Conservation (phyloP, 2,888 invertebrate genomes). For the Lycocerus yunnanus region DNA sequence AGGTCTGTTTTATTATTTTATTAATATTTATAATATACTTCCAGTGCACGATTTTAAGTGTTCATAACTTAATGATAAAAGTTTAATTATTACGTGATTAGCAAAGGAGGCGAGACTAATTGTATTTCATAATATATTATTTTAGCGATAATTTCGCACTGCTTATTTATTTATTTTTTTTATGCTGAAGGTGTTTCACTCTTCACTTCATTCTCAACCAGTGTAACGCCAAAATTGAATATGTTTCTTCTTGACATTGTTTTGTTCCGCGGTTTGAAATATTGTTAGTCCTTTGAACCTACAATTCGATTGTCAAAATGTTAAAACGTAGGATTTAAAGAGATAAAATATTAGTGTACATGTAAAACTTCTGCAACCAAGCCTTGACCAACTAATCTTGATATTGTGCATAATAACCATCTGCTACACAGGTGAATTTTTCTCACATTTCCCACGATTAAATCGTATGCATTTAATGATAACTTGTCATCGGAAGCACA, state of each 20-base stretch:
- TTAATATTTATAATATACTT: neutral
- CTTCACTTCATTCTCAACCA: neutral
- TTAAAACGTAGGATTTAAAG: neutral
- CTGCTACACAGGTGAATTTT: neutral
- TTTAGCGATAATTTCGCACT: neutral
- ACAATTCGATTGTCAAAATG: neutral
- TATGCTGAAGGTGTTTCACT: neutral
- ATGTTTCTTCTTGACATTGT: too few species aligned
- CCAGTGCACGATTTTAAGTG: neutral
- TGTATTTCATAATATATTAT: neutral
- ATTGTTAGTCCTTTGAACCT: neutral
- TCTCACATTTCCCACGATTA: neutral
- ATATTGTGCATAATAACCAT: neutral
- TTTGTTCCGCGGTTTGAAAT: too few species aligned
- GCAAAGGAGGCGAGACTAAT: neutral
- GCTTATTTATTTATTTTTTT: neutral
- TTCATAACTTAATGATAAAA: neutral
- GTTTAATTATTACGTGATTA: neutral
- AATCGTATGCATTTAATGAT: neutral
- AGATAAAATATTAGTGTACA: neutral
- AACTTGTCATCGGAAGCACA: neutral
- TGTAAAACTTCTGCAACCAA: neutral
- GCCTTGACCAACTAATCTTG: constrained; percentile 2
- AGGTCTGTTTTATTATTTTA: neutral
- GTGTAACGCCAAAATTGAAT: too few species aligned